Conservation (phyloP, 2,113 vertebrate genomes). For the Larimichthys crocea region DNA sequence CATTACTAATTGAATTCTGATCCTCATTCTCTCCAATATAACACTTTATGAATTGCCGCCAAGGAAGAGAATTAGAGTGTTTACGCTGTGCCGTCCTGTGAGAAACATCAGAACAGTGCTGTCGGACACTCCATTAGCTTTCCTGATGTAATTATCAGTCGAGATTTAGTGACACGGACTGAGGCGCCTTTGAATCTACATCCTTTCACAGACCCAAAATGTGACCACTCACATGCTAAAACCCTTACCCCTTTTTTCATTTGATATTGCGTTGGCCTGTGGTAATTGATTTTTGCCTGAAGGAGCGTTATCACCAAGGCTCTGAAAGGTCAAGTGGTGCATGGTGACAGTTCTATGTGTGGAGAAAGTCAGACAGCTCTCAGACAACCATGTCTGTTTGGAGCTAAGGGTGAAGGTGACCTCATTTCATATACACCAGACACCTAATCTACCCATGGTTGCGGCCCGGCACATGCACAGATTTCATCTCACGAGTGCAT, state of each 20-base stretch:
- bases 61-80: slow-evolving; percentile 41
- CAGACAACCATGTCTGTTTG: slow-evolving; percentile 64
- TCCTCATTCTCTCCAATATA: slow-evolving; percentile 34
- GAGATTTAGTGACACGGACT: slow-evolving; percentile 66
- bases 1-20: slow-evolving; percentile 48
- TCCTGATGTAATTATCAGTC: slow-evolving; percentile 55
- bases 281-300: slow-evolving; percentile 75
- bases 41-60: slow-evolving; percentile 44
- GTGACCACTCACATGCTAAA: slow-evolving; percentile 41
- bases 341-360: slow-evolving; percentile 58
- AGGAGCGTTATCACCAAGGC: slow-evolving; percentile 51
- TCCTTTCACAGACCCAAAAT: slow-evolving; percentile 26
- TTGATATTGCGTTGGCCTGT: slow-evolving; percentile 52
- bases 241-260: slow-evolving; percentile 52
- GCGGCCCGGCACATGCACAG: slow-evolving; percentile 18
- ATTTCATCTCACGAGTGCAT: slow-evolving; percentile 18
- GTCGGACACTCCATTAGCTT: slow-evolving; percentile 47
- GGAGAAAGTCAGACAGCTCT: slow-evolving; percentile 69
- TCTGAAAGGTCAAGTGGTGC: slow-evolving; percentile 74
- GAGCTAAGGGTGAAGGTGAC: slow-evolving; percentile 67
- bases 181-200: slow-evolving; percentile 30
- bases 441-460: slow-evolving; percentile 42
- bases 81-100: slow-evolving; percentile 5
- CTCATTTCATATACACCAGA: slow-evolving; percentile 70
- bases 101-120: slow-evolving; percentile 45